These are phyloP conservation scores for Iselma pallidipennis DNA, from an alignment of 2,888 invertebrate species.

Conservation along the genomic window DNA sequence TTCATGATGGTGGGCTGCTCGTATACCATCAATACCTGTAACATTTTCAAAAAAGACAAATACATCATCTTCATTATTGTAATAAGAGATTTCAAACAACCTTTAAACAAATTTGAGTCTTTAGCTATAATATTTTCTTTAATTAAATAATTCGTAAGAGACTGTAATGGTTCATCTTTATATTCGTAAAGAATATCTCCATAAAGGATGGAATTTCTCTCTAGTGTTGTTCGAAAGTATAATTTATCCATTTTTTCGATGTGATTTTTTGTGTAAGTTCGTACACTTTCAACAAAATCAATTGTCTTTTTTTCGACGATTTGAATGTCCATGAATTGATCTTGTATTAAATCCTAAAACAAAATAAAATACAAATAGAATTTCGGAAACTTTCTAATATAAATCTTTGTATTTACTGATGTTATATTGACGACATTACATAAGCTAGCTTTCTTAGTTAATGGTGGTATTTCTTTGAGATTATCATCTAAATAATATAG, in stretches of 20 bases:
- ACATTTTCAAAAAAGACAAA: background rate
- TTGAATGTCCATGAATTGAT: conserved; percentile 2
- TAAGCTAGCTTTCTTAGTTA: conserved; percentile 30
- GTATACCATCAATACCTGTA: background rate
- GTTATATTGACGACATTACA: conserved; percentile 25
- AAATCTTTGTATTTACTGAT: conserved; percentile 12
- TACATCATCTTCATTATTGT: background rate
- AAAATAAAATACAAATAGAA: background rate
- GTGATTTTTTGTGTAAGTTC: background rate
- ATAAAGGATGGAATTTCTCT: conserved; percentile 4
- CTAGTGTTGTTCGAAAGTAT: background rate
- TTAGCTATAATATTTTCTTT: background rate
- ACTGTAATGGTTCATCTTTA: background rate
- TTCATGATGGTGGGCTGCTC: background rate
- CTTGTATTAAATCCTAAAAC: conserved; percentile 7
- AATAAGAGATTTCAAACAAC: too few species aligned
- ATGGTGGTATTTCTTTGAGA: conserved; percentile 10
- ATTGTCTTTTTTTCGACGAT: conserved; percentile 5
- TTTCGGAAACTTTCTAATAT: background rate
- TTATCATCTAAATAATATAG: conserved; percentile 28
- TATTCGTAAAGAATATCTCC: conserved; percentile 8
- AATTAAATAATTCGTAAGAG: conserved; percentile 11
- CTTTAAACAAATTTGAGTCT: conserved; percentile 10
- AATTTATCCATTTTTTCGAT: conserved; percentile 12
- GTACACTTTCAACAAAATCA: conserved; percentile 5